phyloP scores from a whole-genome alignment of 2,797 vertebrate species.

The Phataginus tetradactyla region DNA sequence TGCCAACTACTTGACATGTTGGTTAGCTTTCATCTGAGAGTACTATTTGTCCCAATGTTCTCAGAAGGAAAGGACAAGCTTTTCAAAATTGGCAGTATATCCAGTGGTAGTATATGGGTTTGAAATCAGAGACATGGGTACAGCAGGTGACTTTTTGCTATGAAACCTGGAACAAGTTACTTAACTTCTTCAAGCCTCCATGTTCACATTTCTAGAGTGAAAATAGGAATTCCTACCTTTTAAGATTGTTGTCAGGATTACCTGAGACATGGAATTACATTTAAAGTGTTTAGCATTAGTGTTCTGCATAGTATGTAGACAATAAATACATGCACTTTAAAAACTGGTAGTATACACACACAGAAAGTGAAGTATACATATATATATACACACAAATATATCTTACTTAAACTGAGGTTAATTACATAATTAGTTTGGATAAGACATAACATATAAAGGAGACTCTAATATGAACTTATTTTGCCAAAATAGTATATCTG shows the following conservation, averaged over 20 bases:
- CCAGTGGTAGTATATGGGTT: neutral
- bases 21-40: neutral
- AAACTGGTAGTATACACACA: neutral
- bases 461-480: neutral
- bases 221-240: neutral
- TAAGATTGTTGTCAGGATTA: neutral
- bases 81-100: neutral
- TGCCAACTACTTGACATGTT: neutral
- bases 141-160: neutral
- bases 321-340: constrained; percentile 23
- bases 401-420: neutral
- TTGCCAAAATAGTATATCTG: neutral
- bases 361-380: neutral
- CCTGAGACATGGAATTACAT: neutral
- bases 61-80: neutral
- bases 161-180: neutral
- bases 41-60: neutral
- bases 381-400: neutral
- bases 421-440: neutral
- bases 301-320: neutral
- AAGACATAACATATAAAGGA: neutral
- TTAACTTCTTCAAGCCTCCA: neutral
- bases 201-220: constrained; percentile 13
- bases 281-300: neutral
- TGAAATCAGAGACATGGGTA: neutral